Conservation (phyloP, 2,113 vertebrate genomes). For the Sinosuthora webbiana region DNA sequence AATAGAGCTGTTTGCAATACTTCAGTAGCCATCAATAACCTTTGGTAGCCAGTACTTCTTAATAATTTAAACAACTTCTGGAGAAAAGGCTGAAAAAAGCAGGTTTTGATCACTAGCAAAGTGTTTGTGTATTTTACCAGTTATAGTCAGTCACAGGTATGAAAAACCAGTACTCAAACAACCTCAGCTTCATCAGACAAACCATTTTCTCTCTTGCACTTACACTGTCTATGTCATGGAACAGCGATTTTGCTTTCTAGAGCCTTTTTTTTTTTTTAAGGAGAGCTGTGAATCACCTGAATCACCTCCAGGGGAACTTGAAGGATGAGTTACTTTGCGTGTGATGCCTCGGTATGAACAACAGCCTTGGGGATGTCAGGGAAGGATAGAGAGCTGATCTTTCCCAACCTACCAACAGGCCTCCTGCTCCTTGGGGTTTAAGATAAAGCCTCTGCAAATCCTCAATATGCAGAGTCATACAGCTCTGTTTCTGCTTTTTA, state of each 20-base stretch:
- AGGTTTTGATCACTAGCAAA: background rate
- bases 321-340: background rate
- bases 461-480: accelerated
- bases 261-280: background rate
- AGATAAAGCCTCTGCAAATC: background rate
- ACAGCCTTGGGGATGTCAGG: background rate
- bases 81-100: background rate
- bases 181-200: background rate
- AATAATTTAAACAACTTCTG: background rate
- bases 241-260: background rate
- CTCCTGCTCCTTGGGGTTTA: background rate
- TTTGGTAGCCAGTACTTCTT: background rate
- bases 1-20: background rate
- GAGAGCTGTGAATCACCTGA: background rate
- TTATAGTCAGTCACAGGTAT: background rate
- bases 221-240: background rate
- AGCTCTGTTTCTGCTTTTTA: background rate
- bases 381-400: background rate
- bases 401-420: background rate
- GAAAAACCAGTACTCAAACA: background rate
- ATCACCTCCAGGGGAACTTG: background rate
- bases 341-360: accelerated
- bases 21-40: background rate
- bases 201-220: background rate
- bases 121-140: background rate